Evolutionary conservation across 92 coral and sea anemone genomes (phyloP).

Genomic region (Phymanthus crucifer): DNA sequence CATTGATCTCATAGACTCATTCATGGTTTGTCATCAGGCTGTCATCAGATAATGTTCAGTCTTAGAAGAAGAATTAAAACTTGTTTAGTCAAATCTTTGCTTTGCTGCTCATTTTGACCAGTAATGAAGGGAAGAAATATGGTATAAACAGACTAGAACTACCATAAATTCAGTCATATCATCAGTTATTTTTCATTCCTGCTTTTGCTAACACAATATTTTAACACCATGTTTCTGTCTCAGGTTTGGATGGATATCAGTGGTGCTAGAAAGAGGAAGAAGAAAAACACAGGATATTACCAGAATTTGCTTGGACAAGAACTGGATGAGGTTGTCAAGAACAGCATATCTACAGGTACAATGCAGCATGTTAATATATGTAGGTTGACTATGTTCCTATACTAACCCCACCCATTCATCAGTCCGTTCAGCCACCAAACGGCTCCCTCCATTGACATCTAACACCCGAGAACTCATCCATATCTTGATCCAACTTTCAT

Average conservation of each 20-base stretch:
- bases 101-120: too few relatives aligned
- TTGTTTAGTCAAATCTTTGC: too few relatives aligned
- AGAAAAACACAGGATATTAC: constrained; percentile 57
- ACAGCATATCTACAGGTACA: constrained; percentile 74
- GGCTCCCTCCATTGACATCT: background rate
- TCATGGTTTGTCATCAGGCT: too few relatives aligned
- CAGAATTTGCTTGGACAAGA: constrained; percentile 33
- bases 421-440: background rate
- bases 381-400: background rate
- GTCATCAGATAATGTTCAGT: too few relatives aligned
- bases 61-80: too few relatives aligned
- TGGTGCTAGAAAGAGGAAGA: constrained; percentile 87
- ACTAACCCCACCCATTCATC: background rate
- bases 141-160: too few relatives aligned
- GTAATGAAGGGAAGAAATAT: too few relatives aligned
- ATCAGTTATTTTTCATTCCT: too few relatives aligned
- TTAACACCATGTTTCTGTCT: background rate
- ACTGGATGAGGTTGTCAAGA: constrained; percentile 60
- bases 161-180: too few relatives aligned
- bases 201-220: too few relatives aligned
- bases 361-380: background rate
- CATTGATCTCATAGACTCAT: too few relatives aligned
- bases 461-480: background rate
- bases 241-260: constrained; percentile 96
- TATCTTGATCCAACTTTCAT: background rate